These are phyloP conservation scores for Phymorhynchus buccinoides DNA, from an alignment of 1,140 invertebrate genomes.

Conservation along the genomic window DNA sequence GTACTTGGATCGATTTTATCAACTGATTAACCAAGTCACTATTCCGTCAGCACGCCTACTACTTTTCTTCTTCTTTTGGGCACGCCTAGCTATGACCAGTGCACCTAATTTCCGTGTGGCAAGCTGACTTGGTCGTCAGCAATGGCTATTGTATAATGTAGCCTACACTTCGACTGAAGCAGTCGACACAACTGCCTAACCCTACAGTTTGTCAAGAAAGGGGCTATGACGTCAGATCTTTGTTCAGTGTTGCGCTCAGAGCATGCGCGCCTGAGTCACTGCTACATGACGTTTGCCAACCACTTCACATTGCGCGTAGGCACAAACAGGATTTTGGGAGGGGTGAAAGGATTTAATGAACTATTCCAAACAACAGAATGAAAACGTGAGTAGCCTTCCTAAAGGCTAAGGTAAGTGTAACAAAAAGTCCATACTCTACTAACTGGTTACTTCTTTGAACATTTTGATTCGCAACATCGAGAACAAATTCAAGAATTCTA, in stretches of 20 bases:
- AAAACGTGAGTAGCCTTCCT: neutral
- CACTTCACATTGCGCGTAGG: neutral
- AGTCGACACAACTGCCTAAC: neutral
- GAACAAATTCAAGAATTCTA: neutral
- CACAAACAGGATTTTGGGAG: neutral
- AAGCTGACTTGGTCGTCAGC: neutral
- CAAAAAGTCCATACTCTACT: no score
- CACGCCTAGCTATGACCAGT: neutral
- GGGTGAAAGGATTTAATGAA: neutral
- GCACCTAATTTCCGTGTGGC: neutral
- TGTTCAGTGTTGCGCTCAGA: slow-evolving; percentile 27
- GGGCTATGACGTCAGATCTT: slow-evolving; percentile 43
- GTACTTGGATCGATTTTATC: no score
- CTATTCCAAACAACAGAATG: neutral
- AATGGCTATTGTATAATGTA: slow-evolving; percentile 33
- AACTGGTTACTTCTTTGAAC: neutral
- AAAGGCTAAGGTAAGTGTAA: neutral
- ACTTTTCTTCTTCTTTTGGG: no score
- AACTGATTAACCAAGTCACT: neutral
- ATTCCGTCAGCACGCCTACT: neutral
- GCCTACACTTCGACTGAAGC: slow-evolving; percentile 33
- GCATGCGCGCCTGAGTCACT: slow-evolving; percentile 39
- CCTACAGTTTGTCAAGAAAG: neutral
- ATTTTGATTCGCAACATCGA: neutral
- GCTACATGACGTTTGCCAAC: slow-evolving; percentile 42